These are phyloP conservation scores for Lucilia sericata DNA, from an alignment of 1,140 invertebrate species.

Conservation along the genomic window DNA sequence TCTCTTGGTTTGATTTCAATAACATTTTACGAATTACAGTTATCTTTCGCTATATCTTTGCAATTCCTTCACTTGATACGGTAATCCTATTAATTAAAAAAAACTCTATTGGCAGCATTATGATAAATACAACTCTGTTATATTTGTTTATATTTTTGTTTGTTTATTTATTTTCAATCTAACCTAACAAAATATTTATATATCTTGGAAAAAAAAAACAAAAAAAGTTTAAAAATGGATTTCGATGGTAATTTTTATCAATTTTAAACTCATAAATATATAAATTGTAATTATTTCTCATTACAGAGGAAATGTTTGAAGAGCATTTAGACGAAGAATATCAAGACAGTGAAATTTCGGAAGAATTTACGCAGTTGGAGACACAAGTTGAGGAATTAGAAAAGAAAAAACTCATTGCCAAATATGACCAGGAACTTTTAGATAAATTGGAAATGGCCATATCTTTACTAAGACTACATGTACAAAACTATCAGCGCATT, in stretches of 20 bases:
- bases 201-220: background rate
- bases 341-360: background rate
- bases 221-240: background rate
- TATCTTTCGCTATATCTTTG: no score
- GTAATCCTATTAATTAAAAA: background rate
- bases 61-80: no score
- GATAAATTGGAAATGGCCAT: background rate
- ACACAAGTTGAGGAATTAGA: conserved; percentile 6
- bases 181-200: background rate
- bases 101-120: background rate
- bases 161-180: background rate
- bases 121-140: background rate
- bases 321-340: background rate
- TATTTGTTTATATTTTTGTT: background rate
- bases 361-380: background rate
- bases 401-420: background rate
- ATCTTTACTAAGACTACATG: background rate
- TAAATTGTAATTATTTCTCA: background rate
- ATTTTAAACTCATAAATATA: background rate
- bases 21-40: no score
- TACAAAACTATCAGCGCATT: conserved; percentile 10
- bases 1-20: no score
- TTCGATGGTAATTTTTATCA: background rate
- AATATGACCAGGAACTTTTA: background rate
- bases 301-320: background rate